A percentile compares a stretch with the other conserved stretches of the same genome.
These are phyloP conservation scores for Arizona elegans DNA, from an alignment of 2,113 vertebrate species.

Conservation along the genomic window DNA sequence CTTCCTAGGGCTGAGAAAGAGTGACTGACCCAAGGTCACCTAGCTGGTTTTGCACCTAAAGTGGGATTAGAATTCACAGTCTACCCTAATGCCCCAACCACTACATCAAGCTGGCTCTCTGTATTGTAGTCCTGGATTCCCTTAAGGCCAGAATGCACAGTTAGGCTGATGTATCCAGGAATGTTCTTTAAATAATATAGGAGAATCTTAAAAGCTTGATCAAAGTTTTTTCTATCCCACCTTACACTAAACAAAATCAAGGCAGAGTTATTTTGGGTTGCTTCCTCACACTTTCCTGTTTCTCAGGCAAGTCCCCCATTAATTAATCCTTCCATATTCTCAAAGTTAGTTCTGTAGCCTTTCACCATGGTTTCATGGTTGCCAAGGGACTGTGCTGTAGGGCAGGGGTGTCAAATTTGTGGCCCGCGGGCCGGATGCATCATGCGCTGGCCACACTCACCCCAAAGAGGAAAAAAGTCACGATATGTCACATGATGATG, in stretches of 20 bases:
- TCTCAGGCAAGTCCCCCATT: not conserved
- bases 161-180: not conserved
- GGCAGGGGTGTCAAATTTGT: too few relatives aligned
- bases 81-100: not conserved
- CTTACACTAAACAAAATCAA: not conserved
- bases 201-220: not conserved
- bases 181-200: not conserved
- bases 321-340: not conserved
- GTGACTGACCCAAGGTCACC: not conserved
- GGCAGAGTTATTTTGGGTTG: not conserved
- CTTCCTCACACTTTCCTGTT: not conserved
- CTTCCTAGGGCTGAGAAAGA: not conserved
- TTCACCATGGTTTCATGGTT: not conserved
- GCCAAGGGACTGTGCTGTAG: not conserved
- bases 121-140: not conserved
- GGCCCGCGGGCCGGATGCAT: too few relatives aligned
- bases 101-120: not conserved
- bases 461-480: too few relatives aligned
- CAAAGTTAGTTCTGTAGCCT: not conserved
- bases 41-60: not conserved
- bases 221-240: not conserved
- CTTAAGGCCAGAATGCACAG: not conserved
- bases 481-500: too few relatives aligned
- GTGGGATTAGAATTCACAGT: not conserved
- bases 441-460: too few relatives aligned